Evolutionary conservation across 2,113 vertebrate species (phyloP), one percentile per base, ranked within the genome.

Genomic region (Platichthys stellatus): DNA sequence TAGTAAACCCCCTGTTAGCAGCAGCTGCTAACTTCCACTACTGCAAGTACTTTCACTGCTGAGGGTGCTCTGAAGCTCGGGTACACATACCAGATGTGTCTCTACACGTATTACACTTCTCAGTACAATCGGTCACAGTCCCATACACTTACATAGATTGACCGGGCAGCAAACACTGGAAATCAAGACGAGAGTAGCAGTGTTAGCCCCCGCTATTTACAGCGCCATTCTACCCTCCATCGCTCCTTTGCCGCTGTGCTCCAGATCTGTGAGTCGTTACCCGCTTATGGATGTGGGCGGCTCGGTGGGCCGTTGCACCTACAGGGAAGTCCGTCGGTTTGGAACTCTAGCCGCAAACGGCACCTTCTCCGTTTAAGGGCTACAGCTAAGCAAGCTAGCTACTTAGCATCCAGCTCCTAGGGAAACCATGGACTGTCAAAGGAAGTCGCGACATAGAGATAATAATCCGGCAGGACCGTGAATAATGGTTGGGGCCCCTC

Each of bases 191-290:
- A 35, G 3, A 65, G 43, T 62, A 58, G 58, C 69, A 58, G 58
- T 65, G 64, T 56, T 65, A 78, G 79, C 82, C 3, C 12, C 28
- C 10, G 60, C 31, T 86, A 86, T 84, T 89, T 62, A 20, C 2
- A 53, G 63, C 59, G 13, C 24, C 53, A n/a, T 20, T 17, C 47
- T n/a, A 2, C 2, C 17, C 62, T 57, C 8, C 31, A 53, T 58
- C 54, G 61, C 31, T 72, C 14, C 54, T 35, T 1, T 24, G 35
- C 3, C 13, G 40, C 26, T 15, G 21, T 43, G 2, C 20, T 60
- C 24, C 47, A 3, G 21, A 60, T 21, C 17, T 68, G 45, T 73
- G 66, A 43, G 0, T 49, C 45, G 45, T 18, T 5, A 17, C 14
- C 15, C 3, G 3, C 17, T 49, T 15, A 17, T 15, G 1, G 17